phyloP scores from a whole-genome alignment of 2,888 invertebrate genomes.

The Carcina quercana region DNA sequence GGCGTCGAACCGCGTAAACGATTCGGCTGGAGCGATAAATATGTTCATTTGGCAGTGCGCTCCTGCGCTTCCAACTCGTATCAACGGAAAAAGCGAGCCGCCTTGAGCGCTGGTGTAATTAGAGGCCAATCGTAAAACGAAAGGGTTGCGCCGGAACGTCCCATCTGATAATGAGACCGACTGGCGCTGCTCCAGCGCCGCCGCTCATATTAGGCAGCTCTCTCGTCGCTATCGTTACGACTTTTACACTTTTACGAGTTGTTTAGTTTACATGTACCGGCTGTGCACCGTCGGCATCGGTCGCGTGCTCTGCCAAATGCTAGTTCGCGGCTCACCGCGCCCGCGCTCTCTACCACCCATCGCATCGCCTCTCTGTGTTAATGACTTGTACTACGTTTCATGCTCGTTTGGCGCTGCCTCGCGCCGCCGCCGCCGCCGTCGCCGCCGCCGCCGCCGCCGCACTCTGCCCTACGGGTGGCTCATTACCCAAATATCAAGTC shows the following conservation, averaged over 20 bases:
- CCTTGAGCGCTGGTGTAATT: slow-evolving; percentile 69
- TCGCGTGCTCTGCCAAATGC: slow-evolving; percentile 66
- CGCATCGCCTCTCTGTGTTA: slow-evolving; percentile 59
- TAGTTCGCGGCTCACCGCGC: slow-evolving; percentile 71
- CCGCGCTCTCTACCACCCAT: slow-evolving; percentile 56
- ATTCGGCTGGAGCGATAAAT: slow-evolving; percentile 57
- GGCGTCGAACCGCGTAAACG: slow-evolving; percentile 51
- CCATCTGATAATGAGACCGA: slow-evolving; percentile 72
- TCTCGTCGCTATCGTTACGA: slow-evolving; percentile 66
- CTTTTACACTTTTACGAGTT: slow-evolving; percentile 74
- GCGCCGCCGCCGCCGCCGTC: slow-evolving; percentile 20
- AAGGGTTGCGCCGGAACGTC: slow-evolving; percentile 64
- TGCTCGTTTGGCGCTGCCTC: slow-evolving; percentile 56
- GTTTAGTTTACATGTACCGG: slow-evolving; percentile 67
- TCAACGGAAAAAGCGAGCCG: slow-evolving; percentile 59
- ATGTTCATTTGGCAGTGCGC: slow-evolving; percentile 62
- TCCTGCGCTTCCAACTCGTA: slow-evolving; percentile 39
- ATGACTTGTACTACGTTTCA: slow-evolving; percentile 61
- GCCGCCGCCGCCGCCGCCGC: slow-evolving; percentile 8
- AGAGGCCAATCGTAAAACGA: slow-evolving; percentile 74
- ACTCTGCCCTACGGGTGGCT: slow-evolving; percentile 14
- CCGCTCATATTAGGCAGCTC: slow-evolving; percentile 66
- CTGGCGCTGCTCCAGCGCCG: slow-evolving; percentile 67
- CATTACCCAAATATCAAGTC: slow-evolving; percentile 29
- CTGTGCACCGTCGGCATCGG: slow-evolving; percentile 43